Percentiles rank a stretch among this genome's conserved stretches.
Evolutionary conservation across 92 coral and sea anemone species (phyloP).

Genomic region (Meandrina meandrites): DNA sequence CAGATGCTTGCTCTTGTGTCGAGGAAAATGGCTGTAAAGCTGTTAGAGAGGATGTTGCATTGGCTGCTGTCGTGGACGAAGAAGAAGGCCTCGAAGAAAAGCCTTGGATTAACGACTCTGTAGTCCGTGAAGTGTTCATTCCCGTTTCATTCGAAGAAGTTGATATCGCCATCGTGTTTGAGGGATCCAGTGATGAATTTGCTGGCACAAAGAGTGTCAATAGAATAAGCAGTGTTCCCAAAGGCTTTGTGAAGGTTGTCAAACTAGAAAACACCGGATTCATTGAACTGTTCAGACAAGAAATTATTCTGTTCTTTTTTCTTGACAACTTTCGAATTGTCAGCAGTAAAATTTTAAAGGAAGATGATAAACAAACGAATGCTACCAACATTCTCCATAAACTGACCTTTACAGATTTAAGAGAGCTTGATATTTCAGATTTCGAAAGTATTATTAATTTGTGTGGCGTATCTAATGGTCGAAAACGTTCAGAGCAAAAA

Average conservation of each 20-base stretch:
- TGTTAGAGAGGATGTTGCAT: neutral
- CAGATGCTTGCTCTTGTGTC: neutral
- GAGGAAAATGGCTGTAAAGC: neutral
- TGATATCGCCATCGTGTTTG: neutral
- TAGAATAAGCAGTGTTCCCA: conserved; percentile 12
- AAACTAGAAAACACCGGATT: neutral
- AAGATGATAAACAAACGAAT: neutral
- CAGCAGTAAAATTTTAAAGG: neutral
- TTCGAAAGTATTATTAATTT: neutral
- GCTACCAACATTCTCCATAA: no score
- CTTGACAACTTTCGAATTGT: neutral
- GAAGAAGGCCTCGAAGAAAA: conserved; percentile 1
- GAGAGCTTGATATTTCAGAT: neutral
- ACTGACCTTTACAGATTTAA: neutral
- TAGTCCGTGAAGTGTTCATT: neutral
- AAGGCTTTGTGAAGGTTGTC: neutral
- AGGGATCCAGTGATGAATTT: neutral
- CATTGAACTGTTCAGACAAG: neutral
- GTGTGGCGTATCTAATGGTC: neutral
- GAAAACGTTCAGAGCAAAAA: neutral
- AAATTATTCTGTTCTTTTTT: neutral
- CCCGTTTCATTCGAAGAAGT: neutral
- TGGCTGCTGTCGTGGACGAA: neutral
- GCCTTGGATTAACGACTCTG: neutral
- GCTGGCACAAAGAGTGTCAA: conserved; percentile 3